Percentiles rank a stretch among this genome's conserved stretches.
phyloP scores from a whole-genome alignment of 2,113 vertebrate genomes.

The Daubentonia madagascariensis region DNA sequence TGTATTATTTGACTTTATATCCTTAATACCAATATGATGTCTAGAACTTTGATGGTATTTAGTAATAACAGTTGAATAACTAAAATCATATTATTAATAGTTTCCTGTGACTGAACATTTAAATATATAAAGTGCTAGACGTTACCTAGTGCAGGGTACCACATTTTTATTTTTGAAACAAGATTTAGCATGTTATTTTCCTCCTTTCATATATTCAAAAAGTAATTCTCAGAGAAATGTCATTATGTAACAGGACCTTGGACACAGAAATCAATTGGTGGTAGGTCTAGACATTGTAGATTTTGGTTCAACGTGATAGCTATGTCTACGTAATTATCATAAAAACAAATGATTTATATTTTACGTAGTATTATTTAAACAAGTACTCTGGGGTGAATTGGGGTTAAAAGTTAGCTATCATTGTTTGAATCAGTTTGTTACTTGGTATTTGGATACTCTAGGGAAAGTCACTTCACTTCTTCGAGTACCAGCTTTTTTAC shows the following conservation, averaged over 20 bases:
- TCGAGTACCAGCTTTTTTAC: background rate
- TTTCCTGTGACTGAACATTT: background rate
- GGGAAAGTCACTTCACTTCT: slow-evolving; percentile 2
- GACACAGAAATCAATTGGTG: background rate
- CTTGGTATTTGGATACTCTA: background rate
- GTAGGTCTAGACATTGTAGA: background rate
- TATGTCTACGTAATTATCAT: background rate
- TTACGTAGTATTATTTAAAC: background rate
- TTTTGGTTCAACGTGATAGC: background rate
- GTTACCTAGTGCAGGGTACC: background rate
- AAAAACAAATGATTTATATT: background rate
- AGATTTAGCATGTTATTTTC: background rate
- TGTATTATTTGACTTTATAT: background rate
- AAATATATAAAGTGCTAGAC: background rate
- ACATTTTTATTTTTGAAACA: background rate
- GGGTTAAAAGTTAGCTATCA: background rate
- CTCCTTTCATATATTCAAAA: background rate
- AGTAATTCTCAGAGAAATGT: background rate
- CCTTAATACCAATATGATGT: background rate
- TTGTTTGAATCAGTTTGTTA: background rate
- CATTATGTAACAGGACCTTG: background rate
- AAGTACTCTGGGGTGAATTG: background rate
- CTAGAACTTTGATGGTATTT: background rate
- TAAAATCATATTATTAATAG: background rate
- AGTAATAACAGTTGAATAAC: background rate